These are phyloP conservation scores for Paradisaea rubra DNA, from an alignment of 2,113 vertebrate genomes.

Conservation along the genomic window DNA sequence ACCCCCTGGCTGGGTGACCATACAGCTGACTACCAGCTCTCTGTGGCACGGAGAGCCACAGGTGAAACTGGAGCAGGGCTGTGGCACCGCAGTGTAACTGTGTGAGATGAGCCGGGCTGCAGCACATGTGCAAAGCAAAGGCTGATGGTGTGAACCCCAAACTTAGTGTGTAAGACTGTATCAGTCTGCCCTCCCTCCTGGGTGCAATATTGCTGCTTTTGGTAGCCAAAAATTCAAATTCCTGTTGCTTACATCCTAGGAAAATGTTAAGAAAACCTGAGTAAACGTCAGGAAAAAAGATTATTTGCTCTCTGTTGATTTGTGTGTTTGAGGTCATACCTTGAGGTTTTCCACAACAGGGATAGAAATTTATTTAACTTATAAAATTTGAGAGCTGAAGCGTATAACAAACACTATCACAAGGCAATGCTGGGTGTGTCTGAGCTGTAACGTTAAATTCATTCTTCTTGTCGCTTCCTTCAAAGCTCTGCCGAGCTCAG, in stretches of 20 bases:
- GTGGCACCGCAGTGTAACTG: not conserved
- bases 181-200: not conserved
- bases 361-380: not conserved
- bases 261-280: not conserved
- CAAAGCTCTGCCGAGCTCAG: not conserved
- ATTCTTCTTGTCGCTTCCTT: slow-evolving; percentile 15
- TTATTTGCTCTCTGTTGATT: not conserved
- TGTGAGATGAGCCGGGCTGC: not conserved
- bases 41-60: not conserved
- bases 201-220: not conserved
- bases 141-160: not conserved
- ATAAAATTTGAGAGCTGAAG: not conserved
- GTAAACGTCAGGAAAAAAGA: not conserved
- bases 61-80: fast-evolving
- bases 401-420: not conserved
- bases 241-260: not conserved
- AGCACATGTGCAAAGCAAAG: not conserved
- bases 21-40: not conserved
- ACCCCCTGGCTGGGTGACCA: not conserved
- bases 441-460: not conserved
- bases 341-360: not conserved
- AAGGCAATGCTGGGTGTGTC: slow-evolving; percentile 16
- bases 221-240: not conserved
- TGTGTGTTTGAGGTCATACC: not conserved
- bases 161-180: fast-evolving